Evolutionary conservation across 2,888 invertebrate species (phyloP).

Genomic region (Agriopis aurantiaria): DNA sequence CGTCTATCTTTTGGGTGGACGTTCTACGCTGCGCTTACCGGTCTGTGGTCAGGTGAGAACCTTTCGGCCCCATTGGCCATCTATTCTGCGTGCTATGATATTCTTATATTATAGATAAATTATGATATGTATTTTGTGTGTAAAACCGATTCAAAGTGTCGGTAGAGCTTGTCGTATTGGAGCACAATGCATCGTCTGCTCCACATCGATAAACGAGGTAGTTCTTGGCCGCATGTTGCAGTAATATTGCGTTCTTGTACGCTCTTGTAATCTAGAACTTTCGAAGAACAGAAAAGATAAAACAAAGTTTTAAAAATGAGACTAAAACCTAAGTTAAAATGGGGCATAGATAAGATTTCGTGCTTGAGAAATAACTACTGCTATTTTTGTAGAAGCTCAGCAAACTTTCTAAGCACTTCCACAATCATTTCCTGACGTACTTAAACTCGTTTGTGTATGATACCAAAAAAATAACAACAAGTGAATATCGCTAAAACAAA

Average conservation of each 20-base stretch:
- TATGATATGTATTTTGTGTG: conserved; percentile 1
- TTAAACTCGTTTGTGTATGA: neutral
- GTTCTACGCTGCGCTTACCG: no score
- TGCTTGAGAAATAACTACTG: neutral
- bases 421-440: neutral
- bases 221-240: conserved; percentile 35
- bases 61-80: no score
- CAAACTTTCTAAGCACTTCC: neutral
- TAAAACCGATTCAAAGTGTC: conserved; percentile 6
- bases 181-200: conserved; percentile 58
- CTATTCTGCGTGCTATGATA: neutral
- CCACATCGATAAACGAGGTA: conserved; percentile 63
- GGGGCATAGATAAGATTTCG: neutral
- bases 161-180: conserved; percentile 43
- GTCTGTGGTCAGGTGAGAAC: no score
- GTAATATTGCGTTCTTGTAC: conserved; percentile 42
- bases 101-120: neutral
- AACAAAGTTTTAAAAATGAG: neutral
- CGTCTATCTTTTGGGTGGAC: no score
- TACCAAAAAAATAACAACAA: no score
- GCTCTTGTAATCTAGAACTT: conserved; percentile 11
- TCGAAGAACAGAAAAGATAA: neutral
- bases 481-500: no score
- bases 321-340: neutral
- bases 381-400: neutral